These are phyloP conservation scores for Drosophila bifasciata DNA, from an alignment of 1,140 invertebrate genomes.

Conservation along the genomic window DNA sequence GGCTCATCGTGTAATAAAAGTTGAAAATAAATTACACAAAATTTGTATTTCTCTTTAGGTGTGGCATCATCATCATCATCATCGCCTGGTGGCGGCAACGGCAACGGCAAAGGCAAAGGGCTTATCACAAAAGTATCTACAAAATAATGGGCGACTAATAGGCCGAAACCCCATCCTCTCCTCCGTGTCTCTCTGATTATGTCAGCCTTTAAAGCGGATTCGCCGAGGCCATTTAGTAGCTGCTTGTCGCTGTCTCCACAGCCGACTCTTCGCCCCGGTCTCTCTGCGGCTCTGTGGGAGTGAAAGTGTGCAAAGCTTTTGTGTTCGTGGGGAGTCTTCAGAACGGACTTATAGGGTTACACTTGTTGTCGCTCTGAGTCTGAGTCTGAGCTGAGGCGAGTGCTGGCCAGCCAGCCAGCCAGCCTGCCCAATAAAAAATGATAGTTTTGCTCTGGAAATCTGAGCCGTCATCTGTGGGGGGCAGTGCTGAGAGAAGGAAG, in stretches of 20 bases:
- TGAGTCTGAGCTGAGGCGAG: not conserved
- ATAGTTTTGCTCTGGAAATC: slow-evolving; percentile 40
- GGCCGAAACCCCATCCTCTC: slow-evolving; percentile 40
- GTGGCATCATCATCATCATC: slow-evolving; percentile 57
- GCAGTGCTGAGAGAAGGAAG: not conserved
- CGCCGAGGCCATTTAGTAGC: slow-evolving; percentile 49
- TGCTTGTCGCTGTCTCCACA: slow-evolving; percentile 27
- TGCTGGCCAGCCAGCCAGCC: too few relatives aligned
- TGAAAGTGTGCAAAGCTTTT: slow-evolving; percentile 48
- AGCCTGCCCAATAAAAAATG: slow-evolving; percentile 41
- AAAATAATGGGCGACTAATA: slow-evolving; percentile 79
- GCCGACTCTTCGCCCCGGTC: slow-evolving; percentile 14
- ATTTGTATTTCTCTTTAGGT: slow-evolving; percentile 71
- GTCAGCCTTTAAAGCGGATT: slow-evolving; percentile 61
- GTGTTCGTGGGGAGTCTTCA: slow-evolving; percentile 20
- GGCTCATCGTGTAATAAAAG: slow-evolving; percentile 57
- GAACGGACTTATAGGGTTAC: slow-evolving; percentile 49
- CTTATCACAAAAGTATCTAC: slow-evolving; percentile 77
- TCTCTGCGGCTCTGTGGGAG: slow-evolving; percentile 8
- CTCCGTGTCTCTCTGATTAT: slow-evolving; percentile 36
- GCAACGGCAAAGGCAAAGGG: slow-evolving; percentile 48
- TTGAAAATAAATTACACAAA: slow-evolving; percentile 79
- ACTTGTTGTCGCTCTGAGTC: slow-evolving; percentile 45
- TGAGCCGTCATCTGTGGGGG: slow-evolving; percentile 16
- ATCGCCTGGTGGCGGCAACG: not conserved